Evolutionary conservation across 2,888 invertebrate species (phyloP).

Genomic region (Dendrolimus pini): DNA sequence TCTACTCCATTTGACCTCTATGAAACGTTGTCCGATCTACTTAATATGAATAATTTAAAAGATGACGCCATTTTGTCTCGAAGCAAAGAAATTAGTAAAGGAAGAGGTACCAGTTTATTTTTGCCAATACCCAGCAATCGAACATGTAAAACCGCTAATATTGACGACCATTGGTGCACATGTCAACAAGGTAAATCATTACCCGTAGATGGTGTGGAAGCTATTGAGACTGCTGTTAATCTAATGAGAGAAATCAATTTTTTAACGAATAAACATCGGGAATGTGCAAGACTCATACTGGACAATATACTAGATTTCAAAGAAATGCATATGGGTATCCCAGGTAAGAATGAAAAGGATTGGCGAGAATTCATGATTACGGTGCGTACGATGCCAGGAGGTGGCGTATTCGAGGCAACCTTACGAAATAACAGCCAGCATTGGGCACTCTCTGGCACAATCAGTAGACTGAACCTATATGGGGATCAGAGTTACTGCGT

Average conservation of each 20-base stretch:
- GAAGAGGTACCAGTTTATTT: slow-evolving; percentile 80
- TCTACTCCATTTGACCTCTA: slow-evolving; percentile 87
- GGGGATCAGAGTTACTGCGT: slow-evolving; percentile 84
- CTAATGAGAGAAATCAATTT: slow-evolving; percentile 80
- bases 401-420: slow-evolving; percentile 85
- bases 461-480: slow-evolving; percentile 85
- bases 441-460: slow-evolving; percentile 78
- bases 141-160: slow-evolving; percentile 84
- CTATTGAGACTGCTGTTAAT: slow-evolving; percentile 73
- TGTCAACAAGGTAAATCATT: slow-evolving; percentile 80
- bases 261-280: slow-evolving; percentile 72
- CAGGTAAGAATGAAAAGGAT: slow-evolving; percentile 56
- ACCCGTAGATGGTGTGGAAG: slow-evolving; percentile 57
- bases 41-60: slow-evolving; percentile 50
- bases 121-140: slow-evolving; percentile 79
- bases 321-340: neutral
- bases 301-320: slow-evolving; percentile 31
- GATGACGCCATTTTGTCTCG: slow-evolving; percentile 19
- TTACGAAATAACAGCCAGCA: slow-evolving; percentile 42
- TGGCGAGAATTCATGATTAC: slow-evolving; percentile 77
- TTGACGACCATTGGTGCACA: slow-evolving; percentile 89
- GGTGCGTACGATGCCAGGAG: slow-evolving; percentile 78
- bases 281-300: slow-evolving; percentile 79
- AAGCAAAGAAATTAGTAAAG: slow-evolving; percentile 32
- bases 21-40: slow-evolving; percentile 82